Percentiles rank a stretch among this genome's conserved stretches.
Conservation (phyloP, 2,888 invertebrate species). For the Melanophora roralis region DNA sequence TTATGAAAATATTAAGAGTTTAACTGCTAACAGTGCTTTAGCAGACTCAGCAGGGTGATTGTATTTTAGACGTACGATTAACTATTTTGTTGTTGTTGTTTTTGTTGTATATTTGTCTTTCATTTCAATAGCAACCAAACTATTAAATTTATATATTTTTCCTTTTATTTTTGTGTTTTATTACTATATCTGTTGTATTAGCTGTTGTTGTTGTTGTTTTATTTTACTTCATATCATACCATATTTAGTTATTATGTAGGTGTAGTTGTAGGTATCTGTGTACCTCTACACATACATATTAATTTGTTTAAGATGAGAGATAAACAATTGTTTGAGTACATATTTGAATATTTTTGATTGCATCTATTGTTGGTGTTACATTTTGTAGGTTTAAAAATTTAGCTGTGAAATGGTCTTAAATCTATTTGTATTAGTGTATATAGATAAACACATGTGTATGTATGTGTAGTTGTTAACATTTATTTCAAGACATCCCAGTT, state of each 20-base stretch:
- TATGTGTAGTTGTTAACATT: slow-evolving; percentile 12
- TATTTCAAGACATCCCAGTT: too few relatives aligned
- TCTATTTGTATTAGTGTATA: background rate
- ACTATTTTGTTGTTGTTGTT: slow-evolving; percentile 6
- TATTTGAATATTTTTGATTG: slow-evolving; percentile 46
- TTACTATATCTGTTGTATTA: too few relatives aligned
- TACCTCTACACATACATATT: background rate
- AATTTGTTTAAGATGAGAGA: background rate
- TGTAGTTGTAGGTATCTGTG: slow-evolving; percentile 1
- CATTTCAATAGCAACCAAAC: slow-evolving; percentile 13
- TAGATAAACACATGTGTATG: background rate
- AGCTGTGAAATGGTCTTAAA: background rate
- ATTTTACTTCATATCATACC: slow-evolving; percentile 10
- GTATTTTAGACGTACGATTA: slow-evolving; percentile 50
- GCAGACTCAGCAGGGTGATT: slow-evolving; percentile 55
- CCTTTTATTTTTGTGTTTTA: slow-evolving; percentile 29
- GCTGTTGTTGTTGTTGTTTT: slow-evolving; percentile 11
- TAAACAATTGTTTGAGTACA: slow-evolving; percentile 4
- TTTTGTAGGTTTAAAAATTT: background rate
- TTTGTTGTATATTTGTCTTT: background rate
- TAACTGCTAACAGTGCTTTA: slow-evolving; percentile 55
- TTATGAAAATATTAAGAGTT: slow-evolving; percentile 53
- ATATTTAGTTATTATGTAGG: background rate
- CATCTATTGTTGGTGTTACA: slow-evolving; percentile 47
- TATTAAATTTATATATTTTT: slow-evolving; percentile 28